phyloP scores from a whole-genome alignment of 64 coral and sea anemone genomes.

The Porites australiensis region DNA sequence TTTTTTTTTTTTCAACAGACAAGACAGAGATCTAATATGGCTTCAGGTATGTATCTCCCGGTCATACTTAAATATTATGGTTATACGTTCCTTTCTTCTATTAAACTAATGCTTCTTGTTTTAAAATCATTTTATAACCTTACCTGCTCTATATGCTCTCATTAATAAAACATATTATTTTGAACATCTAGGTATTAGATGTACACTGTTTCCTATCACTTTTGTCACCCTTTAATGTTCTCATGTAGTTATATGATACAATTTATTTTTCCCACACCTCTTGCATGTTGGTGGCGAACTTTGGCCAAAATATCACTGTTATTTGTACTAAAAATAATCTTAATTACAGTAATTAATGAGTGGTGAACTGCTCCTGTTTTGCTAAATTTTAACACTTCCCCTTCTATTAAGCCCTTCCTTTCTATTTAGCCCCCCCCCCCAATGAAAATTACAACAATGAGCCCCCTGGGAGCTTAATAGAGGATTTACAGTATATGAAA shows the following conservation, averaged over 20 bases:
- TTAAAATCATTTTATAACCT: constrained; percentile 50
- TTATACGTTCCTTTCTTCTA: constrained; percentile 47
- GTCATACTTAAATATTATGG: constrained; percentile 49
- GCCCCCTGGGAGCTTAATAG: not conserved
- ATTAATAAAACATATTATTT: not conserved
- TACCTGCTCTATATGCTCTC: constrained; percentile 18
- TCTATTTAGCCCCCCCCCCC: not conserved
- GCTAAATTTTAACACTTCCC: not conserved
- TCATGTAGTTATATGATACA: constrained; percentile 49
- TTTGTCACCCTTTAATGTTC: constrained; percentile 39
- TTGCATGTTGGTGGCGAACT: constrained; percentile 28
- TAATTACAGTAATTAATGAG: constrained; percentile 33
- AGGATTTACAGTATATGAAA: not conserved
- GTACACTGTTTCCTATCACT: constrained; percentile 2
- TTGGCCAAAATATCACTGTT: not conserved
- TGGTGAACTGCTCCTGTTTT: constrained; percentile 4
- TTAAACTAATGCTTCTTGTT: constrained; percentile 53
- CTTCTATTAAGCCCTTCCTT: not conserved
- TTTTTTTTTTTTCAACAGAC: constrained; percentile 15
- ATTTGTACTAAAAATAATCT: constrained; percentile 22
- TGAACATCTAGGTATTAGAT: constrained; percentile 28
- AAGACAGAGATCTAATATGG: constrained; percentile 41
- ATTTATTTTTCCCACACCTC: constrained; percentile 29
- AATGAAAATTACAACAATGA: not conserved
- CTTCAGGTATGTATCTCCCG: constrained; percentile 45